Evolutionary conservation across 2,797 vertebrate species (phyloP), one percentile per base, ranked within the genome.

Genomic region (Poliocrania exsul): DNA sequence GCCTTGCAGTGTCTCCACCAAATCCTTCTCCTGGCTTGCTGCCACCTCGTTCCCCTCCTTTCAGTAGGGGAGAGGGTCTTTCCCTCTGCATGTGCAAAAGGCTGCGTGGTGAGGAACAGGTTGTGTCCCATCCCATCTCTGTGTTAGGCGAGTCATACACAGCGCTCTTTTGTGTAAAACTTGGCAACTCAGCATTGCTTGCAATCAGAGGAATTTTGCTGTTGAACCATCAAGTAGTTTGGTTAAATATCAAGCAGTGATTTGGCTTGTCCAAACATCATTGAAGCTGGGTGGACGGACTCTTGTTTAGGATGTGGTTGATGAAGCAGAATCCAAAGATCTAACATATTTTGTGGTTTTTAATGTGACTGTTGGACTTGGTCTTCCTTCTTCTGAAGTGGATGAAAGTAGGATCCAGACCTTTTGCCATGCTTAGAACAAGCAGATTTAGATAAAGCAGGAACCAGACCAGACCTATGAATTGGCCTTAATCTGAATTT

Each of bases 211-310:
- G 47, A 50, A 57, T 71, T 91, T 84, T 87, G 58, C 86, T 86
- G 66, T 61, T 73, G 83, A 83, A 80, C 81, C 78, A 91, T 92
- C 86, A 81, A 44, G 56, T 53, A 66, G 33, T 83, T 91, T 73
- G 88, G 86, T 94, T 90, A 70, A 87, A 79, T 65, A 73, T 78
- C 60, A 89, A 91, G 64, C 80, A 83, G 70, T 85, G 81, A 67
- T 90, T 77, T 0, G 33, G 35, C 31, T 90, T 96, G 77, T 86
- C 75, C 90, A 94, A 93, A 94, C 61, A 72, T 67, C 1, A 5
- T 82, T 81, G 87, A 18, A 71, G n/a, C 60, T 93, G 54, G 65
- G 64, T 70, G 65, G 51, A 31, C 56, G 65, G 51, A 31, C 56
- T 70, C 53, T 58, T 1, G 10, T 73, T 91, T 61, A 71, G 57